A percentile compares a stretch with the other conserved stretches of the same genome.
phyloP scores from a whole-genome alignment of 2,113 vertebrate species.

The Nycticorax nycticorax region DNA sequence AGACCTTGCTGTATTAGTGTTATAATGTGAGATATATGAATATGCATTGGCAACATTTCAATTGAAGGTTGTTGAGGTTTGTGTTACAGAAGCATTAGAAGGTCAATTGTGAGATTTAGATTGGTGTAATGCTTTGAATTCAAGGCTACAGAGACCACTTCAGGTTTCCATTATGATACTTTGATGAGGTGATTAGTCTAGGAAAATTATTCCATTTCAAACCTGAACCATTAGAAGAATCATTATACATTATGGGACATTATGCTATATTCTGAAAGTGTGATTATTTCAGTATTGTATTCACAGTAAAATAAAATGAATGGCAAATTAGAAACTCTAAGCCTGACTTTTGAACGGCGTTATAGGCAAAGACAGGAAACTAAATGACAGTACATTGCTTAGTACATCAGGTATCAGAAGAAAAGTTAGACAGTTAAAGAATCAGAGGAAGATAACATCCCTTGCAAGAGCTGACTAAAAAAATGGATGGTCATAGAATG shows the following conservation, averaged over 20 bases:
- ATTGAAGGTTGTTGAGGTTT: not conserved
- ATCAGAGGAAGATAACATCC: not conserved
- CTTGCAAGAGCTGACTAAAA: not conserved
- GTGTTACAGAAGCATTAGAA: not conserved
- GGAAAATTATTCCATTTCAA: constrained; percentile 13
- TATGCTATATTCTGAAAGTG: not conserved
- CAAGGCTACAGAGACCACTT: not conserved
- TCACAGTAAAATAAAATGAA: not conserved
- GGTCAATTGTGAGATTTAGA: not conserved
- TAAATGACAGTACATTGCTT: not conserved
- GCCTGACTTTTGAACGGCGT: not conserved
- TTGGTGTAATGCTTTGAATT: not conserved
- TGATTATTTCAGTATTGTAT: not conserved
- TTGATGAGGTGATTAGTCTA: constrained; percentile 22
- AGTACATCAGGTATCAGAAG: not conserved
- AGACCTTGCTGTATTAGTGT: not conserved
- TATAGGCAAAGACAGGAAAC: not conserved
- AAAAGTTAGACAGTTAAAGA: not conserved
- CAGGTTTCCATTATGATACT: not conserved
- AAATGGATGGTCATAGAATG: not conserved
- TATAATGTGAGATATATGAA: not conserved
- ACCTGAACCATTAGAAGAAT: not conserved
- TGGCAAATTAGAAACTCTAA: not conserved
- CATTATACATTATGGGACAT: not conserved
- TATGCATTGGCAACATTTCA: not conserved